Percentiles rank a stretch among this genome's conserved stretches.
phyloP scores from a whole-genome alignment of 2,113 vertebrate genomes.

The Leiothrix lutea region DNA sequence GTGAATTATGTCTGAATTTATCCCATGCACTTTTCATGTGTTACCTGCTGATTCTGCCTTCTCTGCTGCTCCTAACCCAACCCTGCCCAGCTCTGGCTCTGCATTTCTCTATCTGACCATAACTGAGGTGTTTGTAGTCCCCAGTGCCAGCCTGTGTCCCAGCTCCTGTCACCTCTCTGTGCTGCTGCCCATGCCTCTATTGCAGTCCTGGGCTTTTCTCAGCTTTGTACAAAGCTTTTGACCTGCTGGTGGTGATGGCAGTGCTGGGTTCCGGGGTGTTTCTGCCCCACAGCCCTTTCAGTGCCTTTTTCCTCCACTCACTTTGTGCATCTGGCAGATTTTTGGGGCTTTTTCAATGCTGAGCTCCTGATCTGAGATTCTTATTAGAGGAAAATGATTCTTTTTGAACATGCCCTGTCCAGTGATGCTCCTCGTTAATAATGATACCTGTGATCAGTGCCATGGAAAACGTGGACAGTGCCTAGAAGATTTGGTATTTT shows the following conservation, averaged over 20 bases:
- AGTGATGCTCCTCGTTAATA: not conserved
- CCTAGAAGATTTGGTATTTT: not conserved
- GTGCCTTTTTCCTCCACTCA: not conserved
- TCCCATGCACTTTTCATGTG: fast-evolving
- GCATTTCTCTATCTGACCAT: not conserved
- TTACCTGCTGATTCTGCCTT: not conserved
- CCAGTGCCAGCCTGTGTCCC: not conserved
- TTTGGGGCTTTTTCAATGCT: not conserved
- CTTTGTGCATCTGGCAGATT: fast-evolving
- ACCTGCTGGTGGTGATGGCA: not conserved
- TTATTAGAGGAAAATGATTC: not conserved
- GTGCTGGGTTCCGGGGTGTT: not conserved
- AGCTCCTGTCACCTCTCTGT: not conserved
- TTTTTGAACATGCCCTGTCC: not conserved
- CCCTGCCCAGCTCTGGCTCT: not conserved
- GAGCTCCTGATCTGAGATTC: not conserved
- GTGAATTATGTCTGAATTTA: not conserved
- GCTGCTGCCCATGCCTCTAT: not conserved
- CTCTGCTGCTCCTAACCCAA: not conserved
- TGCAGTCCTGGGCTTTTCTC: not conserved
- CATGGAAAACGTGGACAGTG: not conserved
- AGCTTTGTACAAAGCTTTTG: not conserved
- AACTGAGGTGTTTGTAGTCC: not conserved
- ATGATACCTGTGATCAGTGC: not conserved
- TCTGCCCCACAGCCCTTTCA: not conserved